Percentiles rank a stretch among this genome's conserved stretches.
These are phyloP conservation scores for Cheilosia impressa DNA, from an alignment of 2,888 invertebrate species.

Conservation along the genomic window DNA sequence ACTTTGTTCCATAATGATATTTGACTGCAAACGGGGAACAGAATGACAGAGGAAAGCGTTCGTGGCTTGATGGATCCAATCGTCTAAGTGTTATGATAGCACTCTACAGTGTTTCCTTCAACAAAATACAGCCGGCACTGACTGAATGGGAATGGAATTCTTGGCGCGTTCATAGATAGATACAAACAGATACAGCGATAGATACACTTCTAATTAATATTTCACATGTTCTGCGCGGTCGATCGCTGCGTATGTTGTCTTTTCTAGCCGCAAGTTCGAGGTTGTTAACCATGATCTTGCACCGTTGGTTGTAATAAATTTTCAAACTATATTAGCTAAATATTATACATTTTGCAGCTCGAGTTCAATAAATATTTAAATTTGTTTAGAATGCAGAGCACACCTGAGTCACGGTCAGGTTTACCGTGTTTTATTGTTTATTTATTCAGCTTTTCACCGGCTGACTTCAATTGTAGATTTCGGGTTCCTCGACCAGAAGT, in stretches of 20 bases:
- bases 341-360: neutral
- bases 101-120: constrained; percentile 27
- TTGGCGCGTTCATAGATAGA: constrained; percentile 18
- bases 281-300: constrained; percentile 57
- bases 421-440: constrained; percentile 27
- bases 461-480: constrained; percentile 9
- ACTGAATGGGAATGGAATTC: constrained; percentile 70
- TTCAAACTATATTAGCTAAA: neutral
- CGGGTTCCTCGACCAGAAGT: neutral
- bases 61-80: constrained; percentile 59
- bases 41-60: neutral
- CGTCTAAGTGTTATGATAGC: constrained; percentile 50
- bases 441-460: constrained; percentile 15
- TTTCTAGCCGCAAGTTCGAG: constrained; percentile 18
- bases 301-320: neutral
- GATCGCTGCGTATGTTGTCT: neutral
- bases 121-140: constrained; percentile 35
- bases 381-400: neutral
- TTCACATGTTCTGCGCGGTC: constrained; percentile 31
- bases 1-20: constrained; percentile 52
- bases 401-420: constrained; percentile 9
- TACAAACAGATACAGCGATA: constrained; percentile 12
- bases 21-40: constrained; percentile 8
- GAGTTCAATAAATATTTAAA: neutral
- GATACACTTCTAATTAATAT: constrained; percentile 24